Evolutionary conservation across 2,888 invertebrate species (phyloP).

Genomic region (Gisinianus flammeolus): DNA sequence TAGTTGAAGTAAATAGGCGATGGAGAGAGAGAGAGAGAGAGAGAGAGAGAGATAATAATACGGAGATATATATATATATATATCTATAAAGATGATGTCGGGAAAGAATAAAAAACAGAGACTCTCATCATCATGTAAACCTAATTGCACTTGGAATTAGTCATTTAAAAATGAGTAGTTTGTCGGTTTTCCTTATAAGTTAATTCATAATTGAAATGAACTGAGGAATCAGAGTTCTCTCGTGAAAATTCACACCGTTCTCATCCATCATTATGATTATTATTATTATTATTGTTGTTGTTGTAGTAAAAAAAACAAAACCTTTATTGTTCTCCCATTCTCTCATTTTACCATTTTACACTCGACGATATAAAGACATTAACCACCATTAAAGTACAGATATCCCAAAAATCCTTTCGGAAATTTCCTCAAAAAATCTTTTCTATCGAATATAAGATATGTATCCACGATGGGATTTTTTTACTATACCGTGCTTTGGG

Average conservation of each 20-base stretch:
- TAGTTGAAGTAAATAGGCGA: constrained; percentile 2
- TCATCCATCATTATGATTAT: constrained; percentile 32
- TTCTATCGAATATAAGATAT: no score
- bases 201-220: constrained; percentile 38
- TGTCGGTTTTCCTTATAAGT: constrained; percentile 19
- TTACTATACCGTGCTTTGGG: no score
- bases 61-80: no score
- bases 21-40: not conserved
- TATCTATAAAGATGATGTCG: no score
- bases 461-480: no score
- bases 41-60: not conserved
- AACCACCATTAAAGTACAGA: no score
- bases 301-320: not conserved
- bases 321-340: not conserved
- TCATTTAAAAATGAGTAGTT: constrained; percentile 24
- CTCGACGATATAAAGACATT: not conserved
- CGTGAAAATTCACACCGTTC: constrained; percentile 43
- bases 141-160: constrained; percentile 1
- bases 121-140: constrained; percentile 3
- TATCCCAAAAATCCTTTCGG: no score
- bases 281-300: constrained; percentile 17
- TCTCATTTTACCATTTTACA: not conserved
- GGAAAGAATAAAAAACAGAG: no score
- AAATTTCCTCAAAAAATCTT: no score
- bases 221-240: constrained; percentile 23